Percentiles rank a stretch among this genome's conserved stretches.
phyloP scores from a whole-genome alignment of 2,113 vertebrate species.

The Tamias sibiricus region DNA sequence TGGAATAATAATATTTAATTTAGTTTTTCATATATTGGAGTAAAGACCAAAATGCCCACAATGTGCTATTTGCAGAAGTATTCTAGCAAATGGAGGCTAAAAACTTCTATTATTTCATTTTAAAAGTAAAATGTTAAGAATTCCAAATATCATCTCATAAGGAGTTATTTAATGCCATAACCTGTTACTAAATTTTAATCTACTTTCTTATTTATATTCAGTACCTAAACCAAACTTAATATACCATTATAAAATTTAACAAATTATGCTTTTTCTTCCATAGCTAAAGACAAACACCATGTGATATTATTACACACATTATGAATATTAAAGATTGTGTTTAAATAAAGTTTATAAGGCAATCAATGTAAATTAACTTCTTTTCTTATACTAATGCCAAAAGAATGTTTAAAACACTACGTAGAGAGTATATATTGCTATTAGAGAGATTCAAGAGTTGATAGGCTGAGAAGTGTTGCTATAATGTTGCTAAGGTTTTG shows the following conservation, averaged over 20 bases:
- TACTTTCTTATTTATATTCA: constrained; percentile 23
- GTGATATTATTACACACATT: not conserved
- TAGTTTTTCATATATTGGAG: constrained; percentile 16
- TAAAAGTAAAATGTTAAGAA: constrained; percentile 55
- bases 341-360: constrained; percentile 63
- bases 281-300: constrained; percentile 40
- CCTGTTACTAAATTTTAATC: constrained; percentile 31
- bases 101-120: constrained; percentile 50
- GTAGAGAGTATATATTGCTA: constrained; percentile 45
- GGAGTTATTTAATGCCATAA: constrained; percentile 33
- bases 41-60: not conserved
- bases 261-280: constrained; percentile 35
- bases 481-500: constrained; percentile 66
- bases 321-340: constrained; percentile 42
- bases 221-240: constrained; percentile 31
- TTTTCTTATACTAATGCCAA: constrained; percentile 55
- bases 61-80: constrained; percentile 29
- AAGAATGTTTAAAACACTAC: constrained; percentile 34
- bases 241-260: constrained; percentile 38
- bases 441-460: constrained; percentile 58
- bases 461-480: constrained; percentile 43
- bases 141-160: constrained; percentile 52
- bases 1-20: constrained; percentile 19
- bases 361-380: constrained; percentile 41
- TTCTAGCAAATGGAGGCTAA: constrained; percentile 5